These are phyloP conservation scores for Pinctada fucata DNA, from an alignment of 2,888 invertebrate genomes.

Conservation along the genomic window DNA sequence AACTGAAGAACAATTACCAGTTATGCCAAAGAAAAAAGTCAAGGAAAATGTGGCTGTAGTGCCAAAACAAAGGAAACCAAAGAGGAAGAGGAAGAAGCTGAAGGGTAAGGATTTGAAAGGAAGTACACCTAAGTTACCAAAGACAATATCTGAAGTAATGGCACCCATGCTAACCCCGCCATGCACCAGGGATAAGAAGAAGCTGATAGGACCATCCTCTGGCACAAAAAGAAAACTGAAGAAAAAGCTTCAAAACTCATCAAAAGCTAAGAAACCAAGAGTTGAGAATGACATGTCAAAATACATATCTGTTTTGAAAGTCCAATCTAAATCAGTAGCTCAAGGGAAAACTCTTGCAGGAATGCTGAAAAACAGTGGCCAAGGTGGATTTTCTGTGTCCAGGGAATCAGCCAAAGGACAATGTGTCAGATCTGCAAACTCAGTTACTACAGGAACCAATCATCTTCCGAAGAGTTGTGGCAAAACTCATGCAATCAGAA, in stretches of 20 bases:
- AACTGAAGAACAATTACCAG: not conserved
- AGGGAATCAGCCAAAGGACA: not conserved
- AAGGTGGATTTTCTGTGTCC: not conserved
- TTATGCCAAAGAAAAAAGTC: not conserved
- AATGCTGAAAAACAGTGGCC: not conserved
- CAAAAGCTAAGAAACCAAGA: not conserved
- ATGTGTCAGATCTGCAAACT: not conserved
- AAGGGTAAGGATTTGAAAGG: not conserved
- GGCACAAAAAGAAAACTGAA: constrained; percentile 13
- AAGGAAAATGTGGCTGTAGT: not conserved
- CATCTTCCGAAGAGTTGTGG: too few species aligned
- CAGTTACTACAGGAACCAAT: too few species aligned
- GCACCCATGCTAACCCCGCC: not conserved
- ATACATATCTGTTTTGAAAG: not conserved
- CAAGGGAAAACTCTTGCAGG: not conserved
- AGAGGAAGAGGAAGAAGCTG: too few species aligned
- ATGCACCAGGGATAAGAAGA: not conserved
- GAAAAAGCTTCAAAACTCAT: not conserved
- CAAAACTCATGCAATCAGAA: too few species aligned
- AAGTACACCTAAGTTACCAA: not conserved
- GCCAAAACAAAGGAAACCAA: too few species aligned
- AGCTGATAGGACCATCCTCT: constrained; percentile 2
- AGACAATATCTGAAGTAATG: not conserved
- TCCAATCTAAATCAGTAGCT: not conserved
- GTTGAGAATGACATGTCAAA: not conserved